These are phyloP conservation scores for Sarcophaga subvicina DNA, from an alignment of 2,888 invertebrate species.

Conservation along the genomic window DNA sequence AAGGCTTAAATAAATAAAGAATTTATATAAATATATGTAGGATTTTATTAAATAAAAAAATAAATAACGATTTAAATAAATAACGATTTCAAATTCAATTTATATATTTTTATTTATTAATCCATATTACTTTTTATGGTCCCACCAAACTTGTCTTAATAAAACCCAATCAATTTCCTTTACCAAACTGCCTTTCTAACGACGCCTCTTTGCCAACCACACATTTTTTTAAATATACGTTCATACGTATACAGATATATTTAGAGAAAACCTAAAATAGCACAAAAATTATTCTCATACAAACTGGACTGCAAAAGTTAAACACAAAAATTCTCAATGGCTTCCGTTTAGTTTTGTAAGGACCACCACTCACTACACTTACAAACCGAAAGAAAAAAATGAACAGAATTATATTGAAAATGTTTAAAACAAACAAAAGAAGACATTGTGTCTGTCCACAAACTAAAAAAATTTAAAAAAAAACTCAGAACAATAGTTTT, in stretches of 20 bases:
- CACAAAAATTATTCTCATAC: not conserved
- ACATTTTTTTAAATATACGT: not conserved
- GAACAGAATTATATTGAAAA: slow-evolving; percentile 25
- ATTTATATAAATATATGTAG: too few species aligned
- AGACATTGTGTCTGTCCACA: slow-evolving; percentile 4
- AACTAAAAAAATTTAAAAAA: not conserved
- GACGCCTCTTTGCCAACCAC: not conserved
- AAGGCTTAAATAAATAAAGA: too few species aligned
- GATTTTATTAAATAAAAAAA: too few species aligned
- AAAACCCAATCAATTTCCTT: not conserved
- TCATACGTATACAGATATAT: not conserved
- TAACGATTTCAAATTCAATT: too few species aligned
- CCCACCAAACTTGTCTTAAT: not conserved
- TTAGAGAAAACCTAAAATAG: not conserved
- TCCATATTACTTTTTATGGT: not conserved
- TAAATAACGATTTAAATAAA: too few species aligned
- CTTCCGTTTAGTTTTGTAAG: slow-evolving; percentile 39
- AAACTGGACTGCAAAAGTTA: slow-evolving; percentile 44
- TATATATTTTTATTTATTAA: not conserved
- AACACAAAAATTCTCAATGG: slow-evolving; percentile 46
- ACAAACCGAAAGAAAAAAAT: not conserved
- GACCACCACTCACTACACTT: not conserved
- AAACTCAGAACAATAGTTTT: slow-evolving; percentile 9
- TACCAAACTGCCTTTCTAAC: not conserved
- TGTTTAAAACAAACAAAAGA: slow-evolving; percentile 26